Percentiles rank a stretch among this genome's conserved stretches.
phyloP scores from a whole-genome alignment of 2,888 invertebrate genomes.

The Thecocarcelia acutangulata region DNA sequence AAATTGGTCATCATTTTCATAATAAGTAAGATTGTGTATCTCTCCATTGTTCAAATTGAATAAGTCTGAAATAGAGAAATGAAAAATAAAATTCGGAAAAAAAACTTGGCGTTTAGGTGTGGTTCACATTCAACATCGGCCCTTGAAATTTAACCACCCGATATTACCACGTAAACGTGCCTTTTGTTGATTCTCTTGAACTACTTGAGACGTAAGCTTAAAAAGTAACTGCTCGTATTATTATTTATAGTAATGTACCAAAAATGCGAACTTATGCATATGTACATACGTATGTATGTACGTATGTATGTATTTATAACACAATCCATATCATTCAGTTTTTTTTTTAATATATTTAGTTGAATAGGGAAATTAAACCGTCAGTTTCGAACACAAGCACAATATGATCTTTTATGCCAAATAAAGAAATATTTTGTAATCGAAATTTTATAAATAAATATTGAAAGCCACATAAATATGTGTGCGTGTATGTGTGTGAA shows the following conservation, averaged over 20 bases:
- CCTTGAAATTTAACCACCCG: no score
- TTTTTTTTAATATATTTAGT: conserved; percentile 15
- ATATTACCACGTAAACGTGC: no score
- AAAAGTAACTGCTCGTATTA: conserved; percentile 2
- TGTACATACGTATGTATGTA: neutral
- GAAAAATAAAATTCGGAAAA: no score
- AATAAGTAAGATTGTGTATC: no score
- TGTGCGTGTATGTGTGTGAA: no score
- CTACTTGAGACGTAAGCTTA: no score
- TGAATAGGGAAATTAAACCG: conserved; percentile 58
- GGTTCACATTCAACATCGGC: no score
- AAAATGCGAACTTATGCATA: conserved; percentile 13
- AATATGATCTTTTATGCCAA: conserved; percentile 49
- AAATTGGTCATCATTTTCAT: no score
- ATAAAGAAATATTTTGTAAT: conserved; percentile 63
- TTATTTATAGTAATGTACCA: neutral
- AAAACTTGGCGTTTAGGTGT: no score
- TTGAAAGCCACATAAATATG: conserved; percentile 3
- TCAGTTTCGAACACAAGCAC: conserved; percentile 12
- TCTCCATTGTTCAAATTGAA: no score
- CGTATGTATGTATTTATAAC: conserved; percentile 12
- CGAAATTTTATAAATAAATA: conserved; percentile 39
- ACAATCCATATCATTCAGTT: conserved; percentile 38
- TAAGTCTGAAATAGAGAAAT: no score
- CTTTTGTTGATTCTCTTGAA: no score